Conservation (phyloP, 2,113 vertebrate genomes). For the Pandion haliaetus region DNA sequence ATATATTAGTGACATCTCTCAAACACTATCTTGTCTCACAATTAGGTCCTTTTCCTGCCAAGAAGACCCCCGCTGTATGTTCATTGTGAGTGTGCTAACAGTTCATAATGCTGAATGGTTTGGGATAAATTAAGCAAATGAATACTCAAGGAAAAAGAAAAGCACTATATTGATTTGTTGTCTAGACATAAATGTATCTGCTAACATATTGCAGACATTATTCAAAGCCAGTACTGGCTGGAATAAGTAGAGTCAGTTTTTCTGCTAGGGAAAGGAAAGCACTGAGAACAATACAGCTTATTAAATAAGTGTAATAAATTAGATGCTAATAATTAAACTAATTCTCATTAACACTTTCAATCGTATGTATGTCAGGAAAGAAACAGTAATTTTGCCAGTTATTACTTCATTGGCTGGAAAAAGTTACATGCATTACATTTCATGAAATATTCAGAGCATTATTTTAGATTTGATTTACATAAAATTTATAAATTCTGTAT, state of each 20-base stretch:
- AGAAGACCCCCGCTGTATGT: constrained; percentile 51
- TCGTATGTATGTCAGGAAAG: constrained; percentile 15
- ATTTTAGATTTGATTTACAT: constrained; percentile 61
- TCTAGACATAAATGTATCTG: constrained; percentile 92
- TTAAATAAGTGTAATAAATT: constrained; percentile 54
- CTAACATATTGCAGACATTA: constrained; percentile 83
- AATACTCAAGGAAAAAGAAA: constrained; percentile 75
- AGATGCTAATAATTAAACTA: constrained; percentile 60
- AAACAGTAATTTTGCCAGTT: constrained; percentile 49
- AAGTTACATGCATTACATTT: constrained; percentile 41
- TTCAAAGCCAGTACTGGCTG: constrained; percentile 67
- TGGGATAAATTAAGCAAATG: constrained; percentile 77
- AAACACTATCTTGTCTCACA: constrained; percentile 59
- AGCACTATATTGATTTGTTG: constrained; percentile 84
- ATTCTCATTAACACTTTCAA: constrained; percentile 57
- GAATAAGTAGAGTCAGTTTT: constrained; percentile 71
- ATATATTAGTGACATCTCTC: constrained; percentile 56
- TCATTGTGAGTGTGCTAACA: constrained; percentile 68
- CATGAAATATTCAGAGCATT: constrained; percentile 51
- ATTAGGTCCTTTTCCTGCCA: constrained; percentile 56
- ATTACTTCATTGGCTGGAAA: constrained; percentile 46
- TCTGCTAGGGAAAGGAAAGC: constrained; percentile 50
- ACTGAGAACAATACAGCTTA: constrained; percentile 31
- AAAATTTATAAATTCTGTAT: constrained; percentile 66
- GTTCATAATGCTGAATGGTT: constrained; percentile 71